These are phyloP conservation scores for Drosophila paulistorum DNA, from an alignment of 1,140 invertebrate genomes.

Conservation along the genomic window DNA sequence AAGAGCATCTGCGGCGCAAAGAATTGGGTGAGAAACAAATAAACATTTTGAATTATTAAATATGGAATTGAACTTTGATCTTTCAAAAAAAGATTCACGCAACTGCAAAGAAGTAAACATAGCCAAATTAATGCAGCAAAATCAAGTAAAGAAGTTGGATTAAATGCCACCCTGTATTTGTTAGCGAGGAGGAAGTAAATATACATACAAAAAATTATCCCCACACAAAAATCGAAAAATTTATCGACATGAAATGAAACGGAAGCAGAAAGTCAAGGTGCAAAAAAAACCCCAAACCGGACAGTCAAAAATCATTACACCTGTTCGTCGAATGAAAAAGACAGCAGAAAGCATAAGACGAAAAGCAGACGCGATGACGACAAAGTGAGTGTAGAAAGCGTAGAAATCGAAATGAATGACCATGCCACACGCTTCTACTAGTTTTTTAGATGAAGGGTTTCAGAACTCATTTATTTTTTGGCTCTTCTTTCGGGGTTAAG, in stretches of 20 bases:
- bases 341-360: constrained; percentile 15
- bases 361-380: constrained; percentile 5
- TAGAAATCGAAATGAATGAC: constrained; percentile 54
- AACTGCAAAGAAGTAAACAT: constrained; percentile 18
- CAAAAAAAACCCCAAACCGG: constrained; percentile 34
- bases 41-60: background rate
- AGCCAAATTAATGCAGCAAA: constrained; percentile 13
- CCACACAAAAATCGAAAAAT: constrained; percentile 23
- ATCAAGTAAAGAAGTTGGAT: background rate
- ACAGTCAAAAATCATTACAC: constrained; percentile 72
- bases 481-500: constrained; percentile 25
- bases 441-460: constrained; percentile 48
- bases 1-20: constrained; percentile 29
- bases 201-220: constrained; percentile 44
- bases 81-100: constrained; percentile 18
- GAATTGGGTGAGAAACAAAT: constrained; percentile 29
- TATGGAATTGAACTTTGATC: background rate
- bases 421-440: constrained; percentile 39
- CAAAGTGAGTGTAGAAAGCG: constrained; percentile 76
- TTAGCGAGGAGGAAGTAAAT: constrained; percentile 54
- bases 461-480: constrained; percentile 24
- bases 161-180: constrained; percentile 52
- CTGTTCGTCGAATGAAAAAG: constrained; percentile 44
- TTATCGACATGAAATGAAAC: constrained; percentile 67
- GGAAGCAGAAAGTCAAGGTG: constrained; percentile 78